Percentiles rank a stretch among this genome's conserved stretches.
These are phyloP conservation scores for Xenus cinereus DNA, from an alignment of 2,113 vertebrate species.

Conservation along the genomic window DNA sequence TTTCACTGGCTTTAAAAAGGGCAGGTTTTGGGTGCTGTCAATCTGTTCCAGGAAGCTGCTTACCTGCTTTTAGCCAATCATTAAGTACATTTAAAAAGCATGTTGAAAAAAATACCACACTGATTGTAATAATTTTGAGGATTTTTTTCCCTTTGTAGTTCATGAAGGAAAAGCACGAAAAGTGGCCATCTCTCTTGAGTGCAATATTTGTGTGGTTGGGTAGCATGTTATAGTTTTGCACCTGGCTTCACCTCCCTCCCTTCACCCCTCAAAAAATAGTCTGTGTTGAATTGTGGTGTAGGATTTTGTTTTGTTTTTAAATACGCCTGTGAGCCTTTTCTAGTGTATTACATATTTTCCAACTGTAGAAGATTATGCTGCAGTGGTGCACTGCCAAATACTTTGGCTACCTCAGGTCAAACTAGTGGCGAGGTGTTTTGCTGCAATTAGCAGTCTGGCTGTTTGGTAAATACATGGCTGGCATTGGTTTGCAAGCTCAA, in stretches of 20 bases:
- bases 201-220: not conserved
- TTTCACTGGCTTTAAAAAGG: not conserved
- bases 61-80: not conserved
- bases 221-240: not conserved
- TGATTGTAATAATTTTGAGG: not conserved
- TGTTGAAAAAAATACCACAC: not conserved
- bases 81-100: not conserved
- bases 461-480: not conserved
- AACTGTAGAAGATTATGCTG: not conserved
- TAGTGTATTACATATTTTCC: not conserved
- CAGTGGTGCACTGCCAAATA: not conserved
- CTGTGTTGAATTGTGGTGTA: not conserved
- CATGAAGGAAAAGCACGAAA: not conserved
- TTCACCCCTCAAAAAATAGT: not conserved
- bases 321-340: not conserved
- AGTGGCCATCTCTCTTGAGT: not conserved
- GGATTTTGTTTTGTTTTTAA: not conserved
- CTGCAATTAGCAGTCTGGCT: not conserved
- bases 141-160: rapidly evolving
- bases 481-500: not conserved
- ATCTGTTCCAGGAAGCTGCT: not conserved
- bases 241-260: not conserved
- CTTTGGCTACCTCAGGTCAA: not conserved
- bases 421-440: not conserved
- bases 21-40: not conserved